Base-by-base conservation (phyloP, 2,113 vertebrate genomes). In the Chaenocephalus aceratus region DNA sequence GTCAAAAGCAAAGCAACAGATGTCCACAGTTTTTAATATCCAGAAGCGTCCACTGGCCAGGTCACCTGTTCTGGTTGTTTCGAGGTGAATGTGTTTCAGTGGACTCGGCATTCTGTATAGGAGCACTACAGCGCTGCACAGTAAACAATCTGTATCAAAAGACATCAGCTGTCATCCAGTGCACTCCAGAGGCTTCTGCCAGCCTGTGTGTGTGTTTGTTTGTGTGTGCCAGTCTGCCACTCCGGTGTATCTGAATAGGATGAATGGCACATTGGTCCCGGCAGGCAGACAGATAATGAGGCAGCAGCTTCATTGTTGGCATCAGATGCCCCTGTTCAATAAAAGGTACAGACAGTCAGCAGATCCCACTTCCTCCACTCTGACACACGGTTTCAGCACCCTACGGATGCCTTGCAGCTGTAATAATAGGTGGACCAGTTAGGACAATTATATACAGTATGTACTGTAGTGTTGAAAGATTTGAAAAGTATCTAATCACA, bases 321-420 rank as follows among this genome's bases (percentile, higher is more conserved):
- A 76, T 85, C 80, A 85, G 77, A 83, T 89, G 75, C 79, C 82
- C 41, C 34, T 49, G 74, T 83, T 88, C 69, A 90, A 82, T 90
- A 86, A 85, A 87, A 85, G 92, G 87, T 82, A 57, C 75, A 80
- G 83, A 5, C 82, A 53, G 94, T 94, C 93, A 94, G 93, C 92
- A 93, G 82, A 93, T 92, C 60, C 16, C 59, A 77, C 88, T 88
- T 86, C 80, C 85, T 84, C 56, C 49, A 1, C 49, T 48, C 46
- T 57, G 52, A 21, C 36, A 15, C 69, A 44, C n/a, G 9, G 74
- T 72, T 79, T 58, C 14, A 49, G 9, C 18, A 44, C 23, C 21
- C 14, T n/a, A 10, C 3, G 75, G 73, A 76, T 78, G 72, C 59
- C 59, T 53, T 15, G 11, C 52, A 77, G 26, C 62, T 30, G 46